These are phyloP conservation scores for Chaenogobius annularis DNA, from an alignment of 2,113 vertebrate species.

Conservation along the genomic window DNA sequence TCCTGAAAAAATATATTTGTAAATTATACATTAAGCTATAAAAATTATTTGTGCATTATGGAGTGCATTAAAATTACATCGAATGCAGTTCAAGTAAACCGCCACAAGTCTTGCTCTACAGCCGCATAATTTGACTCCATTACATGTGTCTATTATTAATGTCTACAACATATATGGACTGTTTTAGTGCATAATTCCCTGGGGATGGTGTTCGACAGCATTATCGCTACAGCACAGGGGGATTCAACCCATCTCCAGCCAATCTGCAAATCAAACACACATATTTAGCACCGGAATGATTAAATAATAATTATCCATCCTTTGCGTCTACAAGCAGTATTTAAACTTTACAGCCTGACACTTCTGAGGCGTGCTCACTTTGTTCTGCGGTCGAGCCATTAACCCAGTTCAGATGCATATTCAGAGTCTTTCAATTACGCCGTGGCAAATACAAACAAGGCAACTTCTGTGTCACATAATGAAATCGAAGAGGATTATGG, in stretches of 20 bases:
- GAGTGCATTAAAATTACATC: not conserved
- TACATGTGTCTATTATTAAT: constrained; percentile 1
- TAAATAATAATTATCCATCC: constrained; percentile 35
- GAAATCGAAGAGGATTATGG: constrained; percentile 35
- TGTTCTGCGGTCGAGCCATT: constrained; percentile 19
- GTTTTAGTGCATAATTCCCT: constrained; percentile 12
- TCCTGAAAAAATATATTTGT: not conserved
- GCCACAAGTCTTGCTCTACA: not conserved
- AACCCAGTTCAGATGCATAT: constrained; percentile 30
- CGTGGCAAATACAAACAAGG: constrained; percentile 16
- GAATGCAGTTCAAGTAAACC: not conserved
- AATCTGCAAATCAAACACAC: constrained; percentile 36
- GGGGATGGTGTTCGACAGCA: constrained; percentile 10
- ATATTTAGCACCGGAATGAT: constrained; percentile 8
- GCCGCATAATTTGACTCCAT: constrained; percentile 2
- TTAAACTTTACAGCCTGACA: constrained; percentile 22
- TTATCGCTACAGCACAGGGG: constrained; percentile 16
- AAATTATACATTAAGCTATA: not conserved
- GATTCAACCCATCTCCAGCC: constrained; percentile 5
- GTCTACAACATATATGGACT: not conserved
- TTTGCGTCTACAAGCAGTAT: constrained; percentile 33
- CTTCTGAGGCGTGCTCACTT: constrained; percentile 20
- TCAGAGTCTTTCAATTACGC: constrained; percentile 28
- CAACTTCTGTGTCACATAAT: constrained; percentile 23
- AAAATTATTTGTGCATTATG: not conserved